Evolutionary conservation across 2,113 vertebrate genomes (phyloP), one percentile per base, ranked within the genome.

Genomic region (Colossoma macropomum): DNA sequence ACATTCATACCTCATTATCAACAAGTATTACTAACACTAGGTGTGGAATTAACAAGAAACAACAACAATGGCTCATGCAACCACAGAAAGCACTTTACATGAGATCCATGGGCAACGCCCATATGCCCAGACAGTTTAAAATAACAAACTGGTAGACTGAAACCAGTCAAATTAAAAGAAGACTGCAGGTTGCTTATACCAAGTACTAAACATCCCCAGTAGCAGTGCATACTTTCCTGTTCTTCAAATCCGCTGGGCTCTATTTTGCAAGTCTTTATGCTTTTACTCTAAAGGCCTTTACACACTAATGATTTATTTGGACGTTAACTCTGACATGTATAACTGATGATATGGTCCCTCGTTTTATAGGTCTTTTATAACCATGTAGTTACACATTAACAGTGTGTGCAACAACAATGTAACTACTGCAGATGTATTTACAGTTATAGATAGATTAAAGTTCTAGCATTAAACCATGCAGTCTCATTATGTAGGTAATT

Each of bases 21-120:
- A 30, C 12, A 66, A 4, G n/a, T 76, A 38, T 15, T 30, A 60
- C n/a, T 28, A 34, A 34, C 12, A 19, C 19, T 38, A 7, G 21
- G 54, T 75, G 19, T 60, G 52, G 54, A 34, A 75, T 75, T 32
- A 69, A 69, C 19, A 32, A 34, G 32, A 34, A 69, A 69, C 15
- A 15, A 71, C 68, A 15, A 71, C 68, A n/a, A 41, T 71, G 34
- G 34, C n/a, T n/a, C 11, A n/a, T 71, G 21, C 34, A 71, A 25
- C 68, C 68, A 41, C 38, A 45, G 68, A 15, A 71, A 11, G 68
- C 68, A 45, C 25, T 45, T 45, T 15, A 71, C 34, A 25, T 21
- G 32, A 69, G 66, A 69, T 45, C 34, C 68, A 71, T 25, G 23
- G 38, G 23, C 32, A 41, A 69, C 32, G 41, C 32, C 28, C 59